A percentile compares a stretch with the other conserved stretches of the same genome.
Evolutionary conservation across 2,113 vertebrate species (phyloP).

Genomic region (Aegotheles bennettii): DNA sequence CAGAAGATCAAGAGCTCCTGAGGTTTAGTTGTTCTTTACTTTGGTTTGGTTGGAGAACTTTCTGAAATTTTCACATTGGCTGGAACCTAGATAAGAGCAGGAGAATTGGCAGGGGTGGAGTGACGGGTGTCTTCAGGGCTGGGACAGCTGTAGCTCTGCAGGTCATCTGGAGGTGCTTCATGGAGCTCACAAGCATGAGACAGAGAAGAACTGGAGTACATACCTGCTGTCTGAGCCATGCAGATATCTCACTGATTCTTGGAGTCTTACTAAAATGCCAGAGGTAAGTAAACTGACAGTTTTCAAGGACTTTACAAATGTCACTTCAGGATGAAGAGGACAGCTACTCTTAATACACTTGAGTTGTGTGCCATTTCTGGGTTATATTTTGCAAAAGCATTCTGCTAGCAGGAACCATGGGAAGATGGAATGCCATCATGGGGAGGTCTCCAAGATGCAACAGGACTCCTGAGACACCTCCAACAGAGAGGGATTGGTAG

Average conservation of each 20-base stretch:
- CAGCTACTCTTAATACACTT: background rate
- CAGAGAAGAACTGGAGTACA: background rate
- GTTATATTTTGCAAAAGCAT: background rate
- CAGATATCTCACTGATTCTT: background rate
- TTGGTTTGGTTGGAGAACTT: background rate
- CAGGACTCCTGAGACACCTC: background rate
- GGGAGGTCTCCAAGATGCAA: background rate
- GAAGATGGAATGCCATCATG: fast-evolving
- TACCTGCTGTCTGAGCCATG: background rate
- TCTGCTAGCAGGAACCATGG: fast-evolving
- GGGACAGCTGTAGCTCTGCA: background rate
- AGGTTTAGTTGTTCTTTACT: background rate
- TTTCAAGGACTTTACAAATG: background rate
- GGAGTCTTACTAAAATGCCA: background rate
- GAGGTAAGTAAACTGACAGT: background rate
- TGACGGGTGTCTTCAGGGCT: background rate
- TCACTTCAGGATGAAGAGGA: background rate
- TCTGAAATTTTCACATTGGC: no score
- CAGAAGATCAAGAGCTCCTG: background rate
- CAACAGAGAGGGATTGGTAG: no score
- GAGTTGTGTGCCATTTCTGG: background rate
- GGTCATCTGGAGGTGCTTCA: background rate
- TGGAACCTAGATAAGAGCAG: background rate
- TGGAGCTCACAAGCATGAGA: fast-evolving
- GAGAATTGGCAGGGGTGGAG: fast-evolving